Evolutionary conservation across 2,888 invertebrate species (phyloP).

Genomic region (Mesoligia furuncula): DNA sequence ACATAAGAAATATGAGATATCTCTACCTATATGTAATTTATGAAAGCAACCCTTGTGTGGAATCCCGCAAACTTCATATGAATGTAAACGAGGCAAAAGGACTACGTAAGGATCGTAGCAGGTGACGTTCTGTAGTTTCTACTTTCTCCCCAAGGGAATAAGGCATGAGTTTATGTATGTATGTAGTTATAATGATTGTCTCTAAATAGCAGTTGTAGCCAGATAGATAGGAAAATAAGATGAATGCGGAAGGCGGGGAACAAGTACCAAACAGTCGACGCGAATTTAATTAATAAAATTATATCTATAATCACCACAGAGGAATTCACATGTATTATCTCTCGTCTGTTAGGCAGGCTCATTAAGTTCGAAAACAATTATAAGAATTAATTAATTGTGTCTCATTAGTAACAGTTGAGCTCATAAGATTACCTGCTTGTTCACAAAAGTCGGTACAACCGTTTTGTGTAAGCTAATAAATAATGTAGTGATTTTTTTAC

Average conservation of each 20-base stretch:
- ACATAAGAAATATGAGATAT: not conserved
- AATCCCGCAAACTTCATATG: not conserved
- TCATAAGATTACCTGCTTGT: not conserved
- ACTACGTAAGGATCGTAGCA: too few species aligned
- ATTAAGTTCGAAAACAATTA: too few species aligned
- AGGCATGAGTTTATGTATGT: too few species aligned
- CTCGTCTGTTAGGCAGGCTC: too few species aligned
- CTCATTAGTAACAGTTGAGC: too few species aligned
- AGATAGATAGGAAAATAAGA: not conserved
- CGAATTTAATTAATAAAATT: not conserved
- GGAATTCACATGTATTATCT: not conserved
- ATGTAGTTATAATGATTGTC: too few species aligned
- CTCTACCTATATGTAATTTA: not conserved
- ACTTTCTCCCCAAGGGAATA: too few species aligned
- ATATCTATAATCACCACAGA: slow-evolving; percentile 4
- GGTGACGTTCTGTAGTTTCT: too few species aligned
- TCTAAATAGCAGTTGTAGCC: not conserved
- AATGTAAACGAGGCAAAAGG: too few species aligned
- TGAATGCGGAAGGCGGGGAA: slow-evolving; percentile 1
- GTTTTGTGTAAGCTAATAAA: not conserved
- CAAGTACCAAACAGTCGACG: not conserved
- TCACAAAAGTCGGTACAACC: not conserved
- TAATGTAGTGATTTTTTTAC: not conserved
- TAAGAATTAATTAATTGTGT: too few species aligned
- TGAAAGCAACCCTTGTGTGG: not conserved